Conservation (phyloP, 2,888 invertebrate species). For the Meiosimyza platycephala region DNA sequence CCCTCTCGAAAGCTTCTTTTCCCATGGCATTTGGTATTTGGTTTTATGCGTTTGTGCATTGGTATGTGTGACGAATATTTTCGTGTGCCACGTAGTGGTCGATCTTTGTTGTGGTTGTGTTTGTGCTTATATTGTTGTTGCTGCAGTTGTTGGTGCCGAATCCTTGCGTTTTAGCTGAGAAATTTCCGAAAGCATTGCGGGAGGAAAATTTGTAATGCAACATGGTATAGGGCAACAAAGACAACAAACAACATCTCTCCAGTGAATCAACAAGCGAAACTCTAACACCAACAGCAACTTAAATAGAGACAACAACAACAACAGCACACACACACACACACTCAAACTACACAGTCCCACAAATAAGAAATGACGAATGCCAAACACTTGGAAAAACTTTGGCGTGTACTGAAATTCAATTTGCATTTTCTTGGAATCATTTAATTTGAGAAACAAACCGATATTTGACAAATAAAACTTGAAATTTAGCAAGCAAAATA, state of each 20-base stretch:
- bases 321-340: no score
- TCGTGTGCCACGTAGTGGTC: constrained; percentile 2
- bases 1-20: neutral
- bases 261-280: neutral
- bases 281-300: neutral
- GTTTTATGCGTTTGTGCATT: neutral
- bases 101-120: neutral
- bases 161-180: no score
- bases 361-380: constrained; percentile 18
- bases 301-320: constrained; percentile 6
- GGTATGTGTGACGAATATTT: constrained; percentile 10
- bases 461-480: constrained; percentile 43
- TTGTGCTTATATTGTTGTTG: neutral
- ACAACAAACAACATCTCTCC: no score
- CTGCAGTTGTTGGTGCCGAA: neutral
- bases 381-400: constrained; percentile 33
- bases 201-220: no score
- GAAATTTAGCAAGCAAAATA: constrained; percentile 20
- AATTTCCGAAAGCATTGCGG: no score
- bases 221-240: no score
- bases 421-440: constrained; percentile 38
- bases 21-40: constrained; percentile 10
- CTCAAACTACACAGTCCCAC: neutral
- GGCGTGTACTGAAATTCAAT: constrained; percentile 37
- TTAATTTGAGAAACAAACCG: constrained; percentile 46